phyloP scores from a whole-genome alignment of 2,113 vertebrate genomes.

The Malaclemys terrapin region DNA sequence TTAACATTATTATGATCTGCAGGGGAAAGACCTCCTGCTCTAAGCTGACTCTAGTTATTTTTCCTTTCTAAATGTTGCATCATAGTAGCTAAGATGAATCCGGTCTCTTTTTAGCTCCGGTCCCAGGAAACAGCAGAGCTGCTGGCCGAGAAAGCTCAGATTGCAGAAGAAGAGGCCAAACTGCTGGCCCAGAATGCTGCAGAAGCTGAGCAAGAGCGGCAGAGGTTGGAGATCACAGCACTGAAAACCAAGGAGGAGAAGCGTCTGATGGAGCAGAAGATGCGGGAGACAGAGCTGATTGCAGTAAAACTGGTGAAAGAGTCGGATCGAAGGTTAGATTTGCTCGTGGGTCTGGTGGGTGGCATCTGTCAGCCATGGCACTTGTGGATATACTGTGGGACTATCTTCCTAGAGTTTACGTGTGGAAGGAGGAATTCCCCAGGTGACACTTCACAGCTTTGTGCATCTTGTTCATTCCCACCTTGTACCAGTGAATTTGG shows the following conservation, averaged over 20 bases:
- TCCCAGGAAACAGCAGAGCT: slow-evolving; percentile 93
- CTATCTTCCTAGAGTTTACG: background rate
- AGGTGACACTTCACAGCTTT: background rate
- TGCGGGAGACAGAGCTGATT: slow-evolving; percentile 92
- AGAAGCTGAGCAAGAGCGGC: slow-evolving; percentile 91
- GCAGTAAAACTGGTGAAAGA: slow-evolving; percentile 93
- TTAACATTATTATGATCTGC: background rate
- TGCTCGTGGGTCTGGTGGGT: background rate
- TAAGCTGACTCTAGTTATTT: background rate
- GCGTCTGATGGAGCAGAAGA: slow-evolving; percentile 94
- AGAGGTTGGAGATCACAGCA: slow-evolving; percentile 90
- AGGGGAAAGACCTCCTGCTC: background rate
- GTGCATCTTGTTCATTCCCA: background rate
- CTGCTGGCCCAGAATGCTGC: slow-evolving; percentile 93
- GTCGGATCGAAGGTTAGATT: slow-evolving; percentile 87
- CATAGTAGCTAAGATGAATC: background rate
- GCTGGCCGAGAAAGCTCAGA: slow-evolving; percentile 94
- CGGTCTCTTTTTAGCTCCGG: slow-evolving; percentile 78
- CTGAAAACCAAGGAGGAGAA: slow-evolving; percentile 94
- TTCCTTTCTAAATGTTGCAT: background rate
- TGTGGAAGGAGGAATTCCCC: fast-evolving
- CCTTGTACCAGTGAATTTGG: background rate
- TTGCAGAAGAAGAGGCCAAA: slow-evolving; percentile 93
- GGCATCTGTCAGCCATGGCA: background rate
- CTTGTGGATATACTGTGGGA: background rate